Conservation (phyloP, 92 coral and sea anemone genomes). For the Paramuricea clavata region DNA sequence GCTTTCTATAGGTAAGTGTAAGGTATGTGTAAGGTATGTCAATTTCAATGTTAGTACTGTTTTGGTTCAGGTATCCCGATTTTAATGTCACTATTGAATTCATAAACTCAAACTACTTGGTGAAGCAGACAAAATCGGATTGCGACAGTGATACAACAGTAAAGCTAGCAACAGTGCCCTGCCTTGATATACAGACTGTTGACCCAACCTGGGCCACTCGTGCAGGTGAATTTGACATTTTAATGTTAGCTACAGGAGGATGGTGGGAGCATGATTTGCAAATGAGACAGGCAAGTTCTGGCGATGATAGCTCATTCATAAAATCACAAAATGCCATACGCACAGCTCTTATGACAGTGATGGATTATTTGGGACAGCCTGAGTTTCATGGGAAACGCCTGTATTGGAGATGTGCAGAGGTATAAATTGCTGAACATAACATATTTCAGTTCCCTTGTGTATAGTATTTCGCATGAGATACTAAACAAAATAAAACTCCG, state of each 20-base stretch:
- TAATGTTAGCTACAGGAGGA: slow-evolving; percentile 43
- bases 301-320: not conserved
- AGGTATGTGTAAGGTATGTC: too few relatives aligned
- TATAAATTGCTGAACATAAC: not conserved
- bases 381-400: not conserved
- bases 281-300: slow-evolving; percentile 38
- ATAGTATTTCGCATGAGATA: too few relatives aligned
- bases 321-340: slow-evolving; percentile 1
- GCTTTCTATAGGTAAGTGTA: too few relatives aligned
- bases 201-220: slow-evolving; percentile 32
- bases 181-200: slow-evolving; percentile 22
- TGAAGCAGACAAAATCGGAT: not conserved
- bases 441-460: too few relatives aligned
- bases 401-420: slow-evolving; percentile 54
- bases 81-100: slow-evolving; percentile 31
- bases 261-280: slow-evolving; percentile 58
- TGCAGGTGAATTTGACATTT: slow-evolving; percentile 33
- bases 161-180: not conserved
- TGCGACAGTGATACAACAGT: slow-evolving; percentile 44
- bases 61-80: slow-evolving; percentile 36
- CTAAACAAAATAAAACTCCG: too few relatives aligned
- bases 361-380: slow-evolving; percentile 29
- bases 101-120: slow-evolving; percentile 42
- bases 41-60: not conserved
- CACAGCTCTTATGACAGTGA: slow-evolving; percentile 36